Conservation (phyloP, 2,113 vertebrate genomes). For the Corythoichthys haematopterus region DNA sequence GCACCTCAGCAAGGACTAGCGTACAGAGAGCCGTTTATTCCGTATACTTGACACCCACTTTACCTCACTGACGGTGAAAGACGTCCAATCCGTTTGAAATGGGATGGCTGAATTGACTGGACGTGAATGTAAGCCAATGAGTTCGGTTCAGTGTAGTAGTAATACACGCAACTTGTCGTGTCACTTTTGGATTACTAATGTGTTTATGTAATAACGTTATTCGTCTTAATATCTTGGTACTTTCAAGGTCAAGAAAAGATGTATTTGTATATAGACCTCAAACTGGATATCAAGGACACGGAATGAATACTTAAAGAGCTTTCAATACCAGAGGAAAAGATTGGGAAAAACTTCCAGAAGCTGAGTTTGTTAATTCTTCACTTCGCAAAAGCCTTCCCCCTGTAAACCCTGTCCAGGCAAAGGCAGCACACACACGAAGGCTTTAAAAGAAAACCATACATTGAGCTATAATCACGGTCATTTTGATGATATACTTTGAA, state of each 20-base stretch:
- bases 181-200: too few relatives aligned
- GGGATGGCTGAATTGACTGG: too few relatives aligned
- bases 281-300: neutral
- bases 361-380: neutral
- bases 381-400: neutral
- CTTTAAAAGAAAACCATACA: constrained; percentile 39
- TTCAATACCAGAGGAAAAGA: neutral
- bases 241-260: neutral
- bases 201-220: too few relatives aligned
- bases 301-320: neutral
- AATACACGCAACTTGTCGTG: too few relatives aligned
- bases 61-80: too few relatives aligned
- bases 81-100: too few relatives aligned
- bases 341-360: neutral
- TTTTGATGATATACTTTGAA: constrained; percentile 29
- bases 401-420: constrained; percentile 35
- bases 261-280: too few relatives aligned
- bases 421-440: constrained; percentile 38
- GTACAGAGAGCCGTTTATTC: neutral
- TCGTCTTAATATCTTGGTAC: too few relatives aligned
- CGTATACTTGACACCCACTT: neutral
- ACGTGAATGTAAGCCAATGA: too few relatives aligned
- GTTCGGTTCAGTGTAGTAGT: too few relatives aligned
- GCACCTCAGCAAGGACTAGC: constrained; percentile 49
- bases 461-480: constrained; percentile 36